Evolutionary conservation across 2,888 invertebrate species (phyloP), one percentile per base, ranked within the genome.

Genomic region (Fabriciana adippe): DNA sequence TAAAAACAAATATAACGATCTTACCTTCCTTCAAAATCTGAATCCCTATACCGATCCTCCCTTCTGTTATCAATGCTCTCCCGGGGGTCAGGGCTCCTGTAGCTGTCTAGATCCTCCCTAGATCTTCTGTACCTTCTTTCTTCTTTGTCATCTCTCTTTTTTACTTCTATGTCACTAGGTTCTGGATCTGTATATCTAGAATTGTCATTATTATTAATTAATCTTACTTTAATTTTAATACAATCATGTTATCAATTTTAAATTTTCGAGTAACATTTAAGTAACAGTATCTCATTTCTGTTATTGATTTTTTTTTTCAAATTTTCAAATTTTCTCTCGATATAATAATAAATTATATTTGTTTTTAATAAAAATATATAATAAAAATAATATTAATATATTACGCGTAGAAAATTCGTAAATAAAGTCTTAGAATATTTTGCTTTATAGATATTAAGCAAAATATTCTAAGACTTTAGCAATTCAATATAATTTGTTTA

Each of bases 161-260:
- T 86, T 6, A 87, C 82, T 60, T 79, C 79, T 55, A 90, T 87
- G 35, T 92, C 92, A 71, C 90, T 91, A 11, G 92, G 92, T 79
- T 92, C 92, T 31, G 92, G 92, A 70, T 92, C 92, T 51, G 90
- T 91, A 77, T 85, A 92, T 75, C 92, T 91, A 71, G n/a, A 51
- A 35, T 16, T 41, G 50, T 56, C 21, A 51, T 54, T 54, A 18
- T 18, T 21, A 21, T 16, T 18, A 18, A 13, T 18, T 4, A 21
- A 54, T 18, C 16, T 54, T 21, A 21, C 2, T 21, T 54, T 6
- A 8, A 13, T 21, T 13, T 18, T 8, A 15, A 18, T 18, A 41
- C 3, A 47, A 16, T n/a, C 54, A 6, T 26, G 8, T 35, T 35
- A 8, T 35, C 8, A 8, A 35, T 31, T 31, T 31, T 31, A 31